These are phyloP conservation scores for Rissa tridactyla DNA, from an alignment of 2,113 vertebrate genomes.

Conservation along the genomic window DNA sequence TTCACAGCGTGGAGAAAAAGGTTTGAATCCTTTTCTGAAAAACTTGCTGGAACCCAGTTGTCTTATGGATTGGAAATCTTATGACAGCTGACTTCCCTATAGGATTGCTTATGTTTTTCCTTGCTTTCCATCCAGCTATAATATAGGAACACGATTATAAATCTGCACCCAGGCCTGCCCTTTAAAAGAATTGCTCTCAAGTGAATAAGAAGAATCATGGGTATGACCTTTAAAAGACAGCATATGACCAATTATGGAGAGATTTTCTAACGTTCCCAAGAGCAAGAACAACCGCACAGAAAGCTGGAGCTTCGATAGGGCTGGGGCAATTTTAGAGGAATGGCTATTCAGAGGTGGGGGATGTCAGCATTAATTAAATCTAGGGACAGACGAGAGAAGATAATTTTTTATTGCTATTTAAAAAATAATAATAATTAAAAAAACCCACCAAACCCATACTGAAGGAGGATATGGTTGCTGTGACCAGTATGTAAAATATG, in stretches of 20 bases:
- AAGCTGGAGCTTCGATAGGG: background rate
- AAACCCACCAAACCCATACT: background rate
- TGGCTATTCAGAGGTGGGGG: background rate
- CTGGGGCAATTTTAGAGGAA: background rate
- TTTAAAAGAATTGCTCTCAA: constrained; percentile 11
- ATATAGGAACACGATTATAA: background rate
- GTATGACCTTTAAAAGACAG: constrained; percentile 40
- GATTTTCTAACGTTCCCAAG: background rate
- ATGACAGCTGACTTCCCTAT: background rate
- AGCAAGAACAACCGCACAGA: background rate
- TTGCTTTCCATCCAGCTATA: background rate
- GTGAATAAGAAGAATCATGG: constrained; percentile 21
- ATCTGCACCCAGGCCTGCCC: background rate
- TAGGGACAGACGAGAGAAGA: background rate
- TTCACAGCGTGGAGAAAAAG: background rate
- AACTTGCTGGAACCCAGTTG: background rate
- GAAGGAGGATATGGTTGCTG: background rate
- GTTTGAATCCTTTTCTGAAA: background rate
- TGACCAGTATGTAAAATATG: no score
- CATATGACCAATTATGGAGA: constrained; percentile 28
- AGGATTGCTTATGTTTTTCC: background rate
- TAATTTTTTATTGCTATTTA: background rate
- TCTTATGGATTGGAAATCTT: constrained; percentile 2
- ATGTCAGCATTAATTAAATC: background rate
- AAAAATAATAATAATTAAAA: background rate